phyloP scores from a whole-genome alignment of 2,113 vertebrate species.

The Isurus oxyrinchus region DNA sequence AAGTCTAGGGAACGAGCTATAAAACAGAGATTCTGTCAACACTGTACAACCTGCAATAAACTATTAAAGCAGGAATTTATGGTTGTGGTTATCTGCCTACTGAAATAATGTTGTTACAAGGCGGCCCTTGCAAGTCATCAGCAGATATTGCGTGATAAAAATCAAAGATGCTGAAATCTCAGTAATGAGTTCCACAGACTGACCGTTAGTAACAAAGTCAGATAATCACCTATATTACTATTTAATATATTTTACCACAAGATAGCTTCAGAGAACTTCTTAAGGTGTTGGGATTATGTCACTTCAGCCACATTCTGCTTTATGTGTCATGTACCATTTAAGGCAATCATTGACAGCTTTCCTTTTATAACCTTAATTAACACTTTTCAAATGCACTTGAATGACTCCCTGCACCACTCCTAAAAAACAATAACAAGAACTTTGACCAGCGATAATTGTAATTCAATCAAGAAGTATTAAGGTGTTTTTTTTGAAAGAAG shows the following conservation, averaged over 20 bases:
- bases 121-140: constrained; percentile 52
- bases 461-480: background rate
- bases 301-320: background rate
- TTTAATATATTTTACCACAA: background rate
- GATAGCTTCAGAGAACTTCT: constrained; percentile 3
- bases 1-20: constrained; percentile 43
- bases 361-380: constrained; percentile 28
- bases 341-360: constrained; percentile 32
- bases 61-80: constrained; percentile 67
- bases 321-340: background rate
- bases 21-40: constrained; percentile 59
- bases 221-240: background rate
- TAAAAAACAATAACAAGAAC: background rate
- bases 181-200: constrained; percentile 33
- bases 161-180: constrained; percentile 46
- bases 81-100: constrained; percentile 55
- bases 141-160: constrained; percentile 42
- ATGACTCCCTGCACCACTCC: background rate
- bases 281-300: background rate
- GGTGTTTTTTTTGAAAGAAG: background rate
- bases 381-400: constrained; percentile 24
- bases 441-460: background rate
- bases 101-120: constrained; percentile 63
- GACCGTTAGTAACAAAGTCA: background rate
- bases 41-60: constrained; percentile 63